These are phyloP conservation scores for Drosophila ezoana DNA, from an alignment of 2,888 invertebrate species.

Conservation along the genomic window DNA sequence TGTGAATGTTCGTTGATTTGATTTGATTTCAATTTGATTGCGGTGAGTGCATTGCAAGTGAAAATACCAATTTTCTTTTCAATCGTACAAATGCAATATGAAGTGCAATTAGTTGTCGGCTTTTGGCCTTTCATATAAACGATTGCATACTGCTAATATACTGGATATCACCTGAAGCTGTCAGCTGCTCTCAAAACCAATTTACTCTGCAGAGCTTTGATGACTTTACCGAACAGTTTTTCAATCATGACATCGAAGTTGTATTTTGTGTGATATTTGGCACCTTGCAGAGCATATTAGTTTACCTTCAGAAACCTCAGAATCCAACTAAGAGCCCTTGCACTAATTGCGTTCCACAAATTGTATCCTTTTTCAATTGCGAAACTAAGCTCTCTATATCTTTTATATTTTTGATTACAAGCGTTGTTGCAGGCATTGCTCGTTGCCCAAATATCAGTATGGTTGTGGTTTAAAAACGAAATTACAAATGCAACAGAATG, in stretches of 20 bases:
- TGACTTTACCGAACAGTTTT: not conserved
- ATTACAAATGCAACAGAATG: slow-evolving; percentile 11
- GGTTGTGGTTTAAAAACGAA: not conserved
- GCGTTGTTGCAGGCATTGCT: not conserved
- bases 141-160: not conserved
- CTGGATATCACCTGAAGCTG: not conserved
- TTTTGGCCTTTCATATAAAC: not conserved
- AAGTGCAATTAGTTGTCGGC: slow-evolving; percentile 27
- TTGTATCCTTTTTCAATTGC: slow-evolving; percentile 1
- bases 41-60: slow-evolving; percentile 21
- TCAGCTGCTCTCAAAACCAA: not conserved
- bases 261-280: too few relatives aligned
- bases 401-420: not conserved
- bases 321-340: not conserved
- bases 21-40: slow-evolving; percentile 39
- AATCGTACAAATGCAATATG: slow-evolving; percentile 22
- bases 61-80: not conserved
- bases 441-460: slow-evolving; percentile 3
- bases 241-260: not conserved
- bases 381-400: not conserved
- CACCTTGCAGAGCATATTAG: too few relatives aligned
- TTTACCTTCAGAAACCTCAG: too few relatives aligned
- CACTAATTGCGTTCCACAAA: slow-evolving; percentile 2
- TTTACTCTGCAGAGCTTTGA: too few relatives aligned
- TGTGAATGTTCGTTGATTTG: slow-evolving; percentile 41